Evolutionary conservation across 2,797 vertebrate species (phyloP).

Genomic region (Leuciscus waleckii): DNA sequence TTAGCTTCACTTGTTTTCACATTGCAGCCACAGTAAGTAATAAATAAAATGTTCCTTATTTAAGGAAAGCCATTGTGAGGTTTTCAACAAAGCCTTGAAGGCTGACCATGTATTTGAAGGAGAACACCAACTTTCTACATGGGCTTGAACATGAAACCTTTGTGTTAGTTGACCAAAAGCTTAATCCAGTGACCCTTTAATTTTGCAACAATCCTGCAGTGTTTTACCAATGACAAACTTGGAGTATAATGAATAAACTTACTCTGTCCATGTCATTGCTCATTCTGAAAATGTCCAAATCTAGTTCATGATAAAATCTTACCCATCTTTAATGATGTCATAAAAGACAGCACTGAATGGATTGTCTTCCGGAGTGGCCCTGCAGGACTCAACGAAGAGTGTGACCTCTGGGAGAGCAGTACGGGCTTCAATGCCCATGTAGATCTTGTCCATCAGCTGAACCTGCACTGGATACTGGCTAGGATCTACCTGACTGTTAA

Average conservation of each 20-base stretch:
- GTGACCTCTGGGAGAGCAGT: slow-evolving; percentile 68
- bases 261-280: neutral
- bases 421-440: slow-evolving; percentile 73
- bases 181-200: neutral
- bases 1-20: neutral
- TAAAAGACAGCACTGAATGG: slow-evolving; percentile 69
- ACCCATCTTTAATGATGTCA: slow-evolving; percentile 76
- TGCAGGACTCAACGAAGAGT: slow-evolving; percentile 79
- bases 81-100: slow-evolving; percentile 1
- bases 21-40: neutral
- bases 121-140: neutral
- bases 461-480: slow-evolving; percentile 74
- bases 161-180: neutral
- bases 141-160: neutral
- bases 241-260: neutral
- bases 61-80: neutral
- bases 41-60: neutral
- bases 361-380: slow-evolving; percentile 74
- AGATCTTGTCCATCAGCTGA: slow-evolving; percentile 68
- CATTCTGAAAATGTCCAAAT: neutral
- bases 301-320: slow-evolving; percentile 32
- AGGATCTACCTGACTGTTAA: slow-evolving; percentile 55
- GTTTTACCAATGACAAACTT: neutral
- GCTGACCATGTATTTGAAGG: neutral
- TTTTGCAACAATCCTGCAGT: neutral